Evolutionary conservation across 2,113 vertebrate species (phyloP), one percentile per base, ranked within the genome.

Genomic region (Brienomyrus brachyistius): DNA sequence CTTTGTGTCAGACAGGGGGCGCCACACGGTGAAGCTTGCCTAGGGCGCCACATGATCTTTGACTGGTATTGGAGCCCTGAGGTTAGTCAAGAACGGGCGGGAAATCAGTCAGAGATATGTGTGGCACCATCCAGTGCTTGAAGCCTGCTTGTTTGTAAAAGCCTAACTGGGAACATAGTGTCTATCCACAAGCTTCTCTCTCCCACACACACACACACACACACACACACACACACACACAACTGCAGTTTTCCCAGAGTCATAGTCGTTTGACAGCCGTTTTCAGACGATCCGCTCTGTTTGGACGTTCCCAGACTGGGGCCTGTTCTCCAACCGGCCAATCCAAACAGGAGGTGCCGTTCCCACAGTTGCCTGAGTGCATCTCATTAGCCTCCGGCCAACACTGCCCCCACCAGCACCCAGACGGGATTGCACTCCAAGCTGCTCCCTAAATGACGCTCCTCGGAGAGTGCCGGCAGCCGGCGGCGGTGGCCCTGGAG

Each of bases 91-190:
- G 83, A 87, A 50, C 17, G 4, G 45, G 45, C 45, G 27, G 80
- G 84, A 89, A 90, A 84, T 51, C 89, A 89, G 88, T 62, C 45
- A 62, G 31, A 84, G 86, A 70, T 52, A 54, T 83, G 86, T 88
- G 7, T 43, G 54, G 50, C 10, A 8, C 70, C 74, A 9, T 87
- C 80, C 86, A 82, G 48, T 45, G 62, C 92, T 93, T 93, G 91
- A 93, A 91, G 92, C 88, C 82, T 88, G 87, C 66, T 91, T 91
- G 89, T 88, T 90, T 89, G 82, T 86, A 23, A 86, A 89, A 52
- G 89, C 88, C 52, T 91, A 92, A 93, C 92, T 91, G 86, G 92
- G 91, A 94, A 90, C 92, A 92, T 88, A 90, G 91, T 92, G 90
- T 74, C 56, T 90, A 47, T 86, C 90, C 70, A 23, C 82, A 83